Percentiles rank a stretch among this genome's conserved stretches.
Conservation (phyloP, 2,888 invertebrate species). For the Zaprionus lineosus region DNA sequence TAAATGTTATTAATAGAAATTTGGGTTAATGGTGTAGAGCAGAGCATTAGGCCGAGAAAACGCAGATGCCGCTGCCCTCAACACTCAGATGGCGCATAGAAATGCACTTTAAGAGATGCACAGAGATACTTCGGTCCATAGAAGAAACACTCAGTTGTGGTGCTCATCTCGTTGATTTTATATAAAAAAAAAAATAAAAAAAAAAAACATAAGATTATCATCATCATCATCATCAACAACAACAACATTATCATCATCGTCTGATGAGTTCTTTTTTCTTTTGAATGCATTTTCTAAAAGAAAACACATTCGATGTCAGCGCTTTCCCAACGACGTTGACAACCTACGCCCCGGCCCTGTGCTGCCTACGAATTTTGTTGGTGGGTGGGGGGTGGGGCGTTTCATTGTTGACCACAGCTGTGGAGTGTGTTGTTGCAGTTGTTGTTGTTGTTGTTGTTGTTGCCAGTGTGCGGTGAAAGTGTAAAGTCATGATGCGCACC, state of each 20-base stretch:
- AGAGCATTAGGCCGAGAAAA: conserved; percentile 35
- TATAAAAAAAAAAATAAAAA: conserved; percentile 15
- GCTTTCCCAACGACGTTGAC: conserved; percentile 60
- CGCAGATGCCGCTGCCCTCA: conserved; percentile 48
- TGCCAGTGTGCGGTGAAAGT: conserved; percentile 62
- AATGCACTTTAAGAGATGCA: conserved; percentile 44
- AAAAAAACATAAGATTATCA: conserved; percentile 62
- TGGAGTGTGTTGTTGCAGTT: conserved; percentile 4
- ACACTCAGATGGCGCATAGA: conserved; percentile 36
- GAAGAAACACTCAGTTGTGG: conserved; percentile 24
- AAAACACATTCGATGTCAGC: conserved; percentile 47
- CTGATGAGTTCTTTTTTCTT: conserved; percentile 71
- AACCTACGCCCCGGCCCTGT: conserved; percentile 50
- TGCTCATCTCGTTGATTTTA: conserved; percentile 40
- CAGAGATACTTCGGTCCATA: conserved; percentile 28
- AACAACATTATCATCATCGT: conserved; percentile 5
- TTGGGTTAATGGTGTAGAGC: conserved; percentile 72
- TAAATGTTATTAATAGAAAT: conserved; percentile 69
- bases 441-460: conserved; percentile 13
- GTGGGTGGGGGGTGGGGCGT: conserved; percentile 24
- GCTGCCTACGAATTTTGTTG: conserved; percentile 25
- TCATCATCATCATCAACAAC: conserved; percentile 39
- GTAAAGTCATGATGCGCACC: conserved; percentile 66
- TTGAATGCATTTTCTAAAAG: conserved; percentile 65
- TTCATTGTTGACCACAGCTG: conserved; percentile 67